A percentile compares a stretch with the other conserved stretches of the same genome.
phyloP scores from a whole-genome alignment of 2,888 invertebrate species.

The Xanthorhoe spadicearia region DNA sequence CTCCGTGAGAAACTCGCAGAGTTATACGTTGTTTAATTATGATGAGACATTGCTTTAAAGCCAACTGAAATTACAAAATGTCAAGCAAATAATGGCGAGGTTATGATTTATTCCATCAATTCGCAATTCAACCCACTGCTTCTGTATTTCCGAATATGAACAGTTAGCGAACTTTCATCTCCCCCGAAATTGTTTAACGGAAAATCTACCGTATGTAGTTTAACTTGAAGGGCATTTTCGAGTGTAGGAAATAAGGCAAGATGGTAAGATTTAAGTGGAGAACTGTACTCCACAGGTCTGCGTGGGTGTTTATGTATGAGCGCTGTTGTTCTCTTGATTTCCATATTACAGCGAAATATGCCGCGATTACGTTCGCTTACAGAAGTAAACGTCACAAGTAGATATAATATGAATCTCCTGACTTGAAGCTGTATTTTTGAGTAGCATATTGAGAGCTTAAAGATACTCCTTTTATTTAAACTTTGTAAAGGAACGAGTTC shows the following conservation, averaged over 20 bases:
- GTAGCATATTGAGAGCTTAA: too few species aligned
- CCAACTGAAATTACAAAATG: conserved; percentile 23
- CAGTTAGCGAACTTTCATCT: conserved; percentile 3
- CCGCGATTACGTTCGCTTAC: conserved; percentile 14
- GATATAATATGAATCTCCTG: conserved; percentile 1
- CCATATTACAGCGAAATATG: conserved; percentile 25
- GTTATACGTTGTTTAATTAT: neutral
- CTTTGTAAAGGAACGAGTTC: too few species aligned
- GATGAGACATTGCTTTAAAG: neutral
- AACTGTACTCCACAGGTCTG: conserved; percentile 22
- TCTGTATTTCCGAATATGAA: conserved; percentile 18
- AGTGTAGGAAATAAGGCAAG: neutral
- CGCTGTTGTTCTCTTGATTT: conserved; percentile 31
- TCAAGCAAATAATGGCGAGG: conserved; percentile 27
- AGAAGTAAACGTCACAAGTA: conserved; percentile 21
- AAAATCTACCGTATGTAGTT: neutral
- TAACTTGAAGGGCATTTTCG: neutral
- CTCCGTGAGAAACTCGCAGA: neutral
- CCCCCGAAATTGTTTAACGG: neutral
- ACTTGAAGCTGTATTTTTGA: neutral
- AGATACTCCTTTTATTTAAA: too few species aligned
- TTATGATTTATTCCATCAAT: conserved; percentile 32
- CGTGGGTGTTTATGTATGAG: conserved; percentile 30
- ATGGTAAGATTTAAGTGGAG: conserved; percentile 13
- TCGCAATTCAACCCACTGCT: conserved; percentile 26